Percentiles rank a stretch among this genome's conserved stretches.
Conservation (phyloP, 2,888 invertebrate species). For the Gandaritis pyraliata region DNA sequence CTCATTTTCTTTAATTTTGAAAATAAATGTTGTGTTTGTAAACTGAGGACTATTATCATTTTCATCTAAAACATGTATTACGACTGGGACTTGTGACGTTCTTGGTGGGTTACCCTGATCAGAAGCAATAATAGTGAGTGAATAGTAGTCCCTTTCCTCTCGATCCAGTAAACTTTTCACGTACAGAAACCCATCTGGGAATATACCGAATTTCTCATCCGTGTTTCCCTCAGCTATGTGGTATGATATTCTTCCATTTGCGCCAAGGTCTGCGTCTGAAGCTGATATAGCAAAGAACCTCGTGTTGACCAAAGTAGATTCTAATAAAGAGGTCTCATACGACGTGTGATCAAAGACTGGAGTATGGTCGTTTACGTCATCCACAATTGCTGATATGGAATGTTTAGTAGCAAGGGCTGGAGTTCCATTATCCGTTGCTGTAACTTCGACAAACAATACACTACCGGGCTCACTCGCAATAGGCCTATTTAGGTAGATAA, state of each 20-base stretch:
- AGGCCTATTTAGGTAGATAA: constrained; percentile 93
- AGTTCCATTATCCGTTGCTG: constrained; percentile 93
- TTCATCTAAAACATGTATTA: constrained; percentile 97
- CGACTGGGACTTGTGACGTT: constrained; percentile 94
- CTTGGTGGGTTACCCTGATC: constrained; percentile 92
- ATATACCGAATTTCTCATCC: constrained; percentile 95
- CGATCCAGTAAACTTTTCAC: constrained; percentile 94
- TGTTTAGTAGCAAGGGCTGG: constrained; percentile 91
- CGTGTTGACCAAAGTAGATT: constrained; percentile 95
- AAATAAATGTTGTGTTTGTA: constrained; percentile 94
- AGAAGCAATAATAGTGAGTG: constrained; percentile 91
- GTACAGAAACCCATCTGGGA: constrained; percentile 97
- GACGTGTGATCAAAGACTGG: constrained; percentile 96
- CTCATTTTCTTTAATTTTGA: constrained; percentile 94
- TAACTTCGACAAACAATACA: constrained; percentile 89
- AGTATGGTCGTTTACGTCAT: constrained; percentile 97
- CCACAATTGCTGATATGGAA: constrained; percentile 88
- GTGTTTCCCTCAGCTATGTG: constrained; percentile 93
- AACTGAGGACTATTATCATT: constrained; percentile 98
- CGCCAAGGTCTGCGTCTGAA: constrained; percentile 93
- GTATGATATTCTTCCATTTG: constrained; percentile 92
- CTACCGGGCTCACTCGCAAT: constrained; percentile 90
- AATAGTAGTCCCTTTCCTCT: constrained; percentile 96
- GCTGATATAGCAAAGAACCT: constrained; percentile 96
- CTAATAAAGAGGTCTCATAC: constrained; percentile 95